Conservation (phyloP, 2,113 vertebrate species). For the Ageneiosus marmoratus region DNA sequence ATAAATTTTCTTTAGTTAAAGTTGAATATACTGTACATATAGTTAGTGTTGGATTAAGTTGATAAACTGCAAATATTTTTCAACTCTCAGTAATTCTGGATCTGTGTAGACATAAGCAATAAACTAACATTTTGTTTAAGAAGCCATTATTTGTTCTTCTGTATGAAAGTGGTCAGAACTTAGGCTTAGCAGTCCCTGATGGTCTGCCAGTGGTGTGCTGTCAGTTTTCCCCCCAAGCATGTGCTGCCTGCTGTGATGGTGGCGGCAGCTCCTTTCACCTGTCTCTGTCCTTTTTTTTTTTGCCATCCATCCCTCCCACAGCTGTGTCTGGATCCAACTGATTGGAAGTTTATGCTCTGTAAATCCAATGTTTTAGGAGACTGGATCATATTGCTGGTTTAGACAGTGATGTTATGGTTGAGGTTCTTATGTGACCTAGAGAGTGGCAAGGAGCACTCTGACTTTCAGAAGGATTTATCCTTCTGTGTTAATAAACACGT, state of each 20-base stretch:
- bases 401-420: not conserved
- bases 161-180: too few species aligned
- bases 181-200: too few species aligned
- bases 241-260: not conserved
- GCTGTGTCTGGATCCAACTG: not conserved
- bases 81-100: not conserved
- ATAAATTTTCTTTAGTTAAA: not conserved
- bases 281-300: not conserved
- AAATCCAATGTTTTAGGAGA: not conserved
- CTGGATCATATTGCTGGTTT: not conserved
- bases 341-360: not conserved
- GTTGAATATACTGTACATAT: not conserved
- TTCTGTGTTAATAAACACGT: constrained; percentile 5
- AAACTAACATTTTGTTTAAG: too few species aligned
- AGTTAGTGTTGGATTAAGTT: not conserved
- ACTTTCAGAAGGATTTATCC: constrained; percentile 13
- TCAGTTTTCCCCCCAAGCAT: not conserved
- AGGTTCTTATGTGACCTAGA: not conserved
- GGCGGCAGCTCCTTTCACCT: not conserved
- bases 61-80: not conserved
- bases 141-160: too few species aligned
- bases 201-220: not conserved
- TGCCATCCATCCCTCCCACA: not conserved
- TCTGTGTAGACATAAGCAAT: not conserved
- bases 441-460: not conserved